Base-by-base conservation (phyloP, 2,888 invertebrate genomes). In the Chloroclysta siterata region DNA sequence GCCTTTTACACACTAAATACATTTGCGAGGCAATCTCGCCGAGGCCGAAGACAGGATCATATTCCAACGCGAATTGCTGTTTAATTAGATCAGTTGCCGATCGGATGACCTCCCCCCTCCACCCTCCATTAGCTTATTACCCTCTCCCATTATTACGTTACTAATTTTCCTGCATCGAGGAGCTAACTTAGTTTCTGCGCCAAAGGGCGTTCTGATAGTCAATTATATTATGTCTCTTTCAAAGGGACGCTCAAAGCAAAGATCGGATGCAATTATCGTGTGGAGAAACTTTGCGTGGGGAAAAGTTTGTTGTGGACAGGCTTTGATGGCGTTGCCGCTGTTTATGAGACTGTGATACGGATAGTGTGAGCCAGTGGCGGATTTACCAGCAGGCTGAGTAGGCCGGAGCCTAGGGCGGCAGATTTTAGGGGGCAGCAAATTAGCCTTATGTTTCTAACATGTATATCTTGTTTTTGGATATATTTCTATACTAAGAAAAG, bases 181-280 rank as follows among this genome's bases (percentile, higher is more conserved):
- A 83, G 86, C 79, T 92, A 92, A 93, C 89, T 78, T 87, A 92
- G 90, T 93, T 92, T 83, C 84, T 80, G 70, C 68, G 80, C 84
- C 81, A 89, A 89, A 90, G 90, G 88, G 84, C 81, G 84, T 84
- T 89, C 86, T 91, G 92, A 93, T 93, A 85, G 92, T 87, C 92
- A 92, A 93, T 93, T 93, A 93, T 81, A 93, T 93, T 93, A 93
- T 81, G 81, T 70, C 78, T 85, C 82, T 80, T 83, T 87, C 82
- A 85, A 87, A 87, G 89, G 85, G 73, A 69, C 75, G 81, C 73
- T 85, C 85, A 87, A 88, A 90, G 89, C 76, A 79, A 79, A 85
- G 65, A 65, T 61, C 61, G 89, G 89, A 90, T 87, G 87, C 83
- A 90, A 90, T 91, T 92, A 91, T 69, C 69, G 78, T 77, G 80